Evolutionary conservation across 1,140 invertebrate genomes (phyloP).

Genomic region (Macrobrachium nipponense): DNA sequence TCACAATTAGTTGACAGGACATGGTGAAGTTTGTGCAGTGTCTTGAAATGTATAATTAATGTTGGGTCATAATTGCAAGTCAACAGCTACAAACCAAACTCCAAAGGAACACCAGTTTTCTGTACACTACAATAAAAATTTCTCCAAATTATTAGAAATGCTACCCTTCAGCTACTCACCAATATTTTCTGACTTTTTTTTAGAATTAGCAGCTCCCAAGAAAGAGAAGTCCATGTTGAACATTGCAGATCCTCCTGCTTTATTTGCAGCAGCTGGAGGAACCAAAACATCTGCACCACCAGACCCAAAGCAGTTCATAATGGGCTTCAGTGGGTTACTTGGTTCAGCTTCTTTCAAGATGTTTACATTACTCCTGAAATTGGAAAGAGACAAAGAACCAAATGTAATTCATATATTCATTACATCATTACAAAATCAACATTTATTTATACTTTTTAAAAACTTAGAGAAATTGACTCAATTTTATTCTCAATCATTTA

Average conservation of each 20-base stretch:
- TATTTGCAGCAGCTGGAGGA: constrained; percentile 26
- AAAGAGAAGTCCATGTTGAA: constrained; percentile 50
- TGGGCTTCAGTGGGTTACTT: constrained; percentile 60
- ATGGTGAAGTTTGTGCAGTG: too few species aligned
- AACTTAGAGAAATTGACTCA: too few species aligned
- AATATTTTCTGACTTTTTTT: constrained; percentile 49
- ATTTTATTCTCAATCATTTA: too few species aligned
- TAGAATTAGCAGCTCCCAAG: constrained; percentile 25
- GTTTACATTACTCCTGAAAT: constrained; percentile 60
- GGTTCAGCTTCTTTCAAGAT: constrained; percentile 63
- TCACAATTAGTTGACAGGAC: too few species aligned
- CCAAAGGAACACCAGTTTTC: too few species aligned
- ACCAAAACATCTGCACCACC: constrained; percentile 33
- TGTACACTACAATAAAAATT: not conserved
- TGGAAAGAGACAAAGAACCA: not conserved
- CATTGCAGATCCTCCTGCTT: constrained; percentile 24
- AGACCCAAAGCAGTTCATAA: constrained; percentile 51
- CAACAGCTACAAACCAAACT: too few species aligned
- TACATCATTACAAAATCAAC: too few species aligned
- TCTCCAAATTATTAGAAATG: not conserved
- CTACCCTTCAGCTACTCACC: constrained; percentile 17
- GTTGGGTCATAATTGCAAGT: too few species aligned
- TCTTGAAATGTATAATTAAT: too few species aligned
- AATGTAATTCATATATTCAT: not conserved
- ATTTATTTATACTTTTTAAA: too few species aligned